phyloP scores from a whole-genome alignment of 2,797 vertebrate species.

The Platyrinchus mystaceus region DNA sequence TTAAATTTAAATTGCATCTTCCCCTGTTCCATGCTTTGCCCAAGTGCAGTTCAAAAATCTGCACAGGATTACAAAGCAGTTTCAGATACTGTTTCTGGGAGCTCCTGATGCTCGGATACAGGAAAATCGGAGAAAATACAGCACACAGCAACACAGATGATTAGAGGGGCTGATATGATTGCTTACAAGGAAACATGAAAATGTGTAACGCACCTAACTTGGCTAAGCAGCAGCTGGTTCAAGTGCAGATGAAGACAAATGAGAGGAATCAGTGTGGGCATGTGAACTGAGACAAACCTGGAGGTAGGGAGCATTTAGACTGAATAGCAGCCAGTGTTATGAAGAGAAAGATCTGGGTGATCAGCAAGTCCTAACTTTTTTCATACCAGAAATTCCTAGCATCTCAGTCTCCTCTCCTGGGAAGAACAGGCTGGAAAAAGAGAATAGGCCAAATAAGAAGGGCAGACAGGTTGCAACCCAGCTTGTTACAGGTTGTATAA shows the following conservation, averaged over 20 bases:
- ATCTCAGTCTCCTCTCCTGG: neutral
- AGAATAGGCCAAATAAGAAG: neutral
- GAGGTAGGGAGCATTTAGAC: neutral
- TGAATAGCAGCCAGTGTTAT: neutral
- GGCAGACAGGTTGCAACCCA: neutral
- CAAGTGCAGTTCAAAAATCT: neutral
- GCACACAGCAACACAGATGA: neutral
- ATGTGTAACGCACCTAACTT: neutral
- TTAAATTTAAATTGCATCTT: neutral
- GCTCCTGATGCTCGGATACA: neutral
- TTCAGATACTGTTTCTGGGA: neutral
- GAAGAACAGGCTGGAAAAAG: neutral
- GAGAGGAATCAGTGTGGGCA: neutral
- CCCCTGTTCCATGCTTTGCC: neutral
- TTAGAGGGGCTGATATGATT: neutral
- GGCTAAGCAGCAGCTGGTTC: neutral
- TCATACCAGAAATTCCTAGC: neutral
- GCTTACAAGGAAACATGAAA: neutral
- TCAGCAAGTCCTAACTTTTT: neutral
- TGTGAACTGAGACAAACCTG: neutral
- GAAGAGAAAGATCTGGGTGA: neutral
- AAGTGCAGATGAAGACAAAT: neutral
- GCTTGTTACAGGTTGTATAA: neutral
- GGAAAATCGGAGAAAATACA: neutral
- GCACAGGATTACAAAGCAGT: neutral